Evolutionary conservation across 2,113 vertebrate genomes (phyloP).

Genomic region (Willisornis vidua): DNA sequence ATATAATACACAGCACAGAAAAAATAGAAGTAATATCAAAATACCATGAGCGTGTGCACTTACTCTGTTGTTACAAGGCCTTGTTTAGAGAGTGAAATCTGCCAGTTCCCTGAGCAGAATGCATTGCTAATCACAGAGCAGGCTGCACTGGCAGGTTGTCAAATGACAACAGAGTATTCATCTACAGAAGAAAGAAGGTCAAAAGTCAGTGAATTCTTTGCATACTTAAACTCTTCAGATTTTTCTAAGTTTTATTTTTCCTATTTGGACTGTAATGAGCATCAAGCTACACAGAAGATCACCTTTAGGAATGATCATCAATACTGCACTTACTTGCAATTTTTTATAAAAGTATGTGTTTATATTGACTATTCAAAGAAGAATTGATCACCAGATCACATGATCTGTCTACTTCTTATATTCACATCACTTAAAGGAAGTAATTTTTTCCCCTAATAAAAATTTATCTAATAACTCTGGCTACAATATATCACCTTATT

Average conservation of each 20-base stretch:
- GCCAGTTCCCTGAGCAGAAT: not conserved
- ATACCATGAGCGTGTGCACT: not conserved
- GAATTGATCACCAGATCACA: not conserved
- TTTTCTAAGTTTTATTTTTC: not conserved
- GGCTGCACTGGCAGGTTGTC: not conserved
- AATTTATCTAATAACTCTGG: not conserved
- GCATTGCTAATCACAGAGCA: not conserved
- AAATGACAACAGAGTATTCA: not conserved
- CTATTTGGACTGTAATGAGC: not conserved
- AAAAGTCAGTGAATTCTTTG: conserved; percentile 6
- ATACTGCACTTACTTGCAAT: not conserved
- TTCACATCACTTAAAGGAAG: not conserved
- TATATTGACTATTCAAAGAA: not conserved
- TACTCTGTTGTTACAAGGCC: not conserved
- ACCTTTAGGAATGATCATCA: not conserved
- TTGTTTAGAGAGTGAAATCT: conserved; percentile 2
- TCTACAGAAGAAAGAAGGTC: not conserved
- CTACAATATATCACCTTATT: not conserved
- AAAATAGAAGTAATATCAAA: not conserved
- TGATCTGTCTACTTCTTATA: not conserved
- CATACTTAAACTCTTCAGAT: not conserved
- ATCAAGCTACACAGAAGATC: not conserved
- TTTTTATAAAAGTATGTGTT: not conserved
- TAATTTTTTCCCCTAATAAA: not conserved
- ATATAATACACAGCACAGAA: not conserved